Evolutionary conservation across 2,888 invertebrate genomes (phyloP).

Genomic region (Rambutsinella grinnellia): DNA sequence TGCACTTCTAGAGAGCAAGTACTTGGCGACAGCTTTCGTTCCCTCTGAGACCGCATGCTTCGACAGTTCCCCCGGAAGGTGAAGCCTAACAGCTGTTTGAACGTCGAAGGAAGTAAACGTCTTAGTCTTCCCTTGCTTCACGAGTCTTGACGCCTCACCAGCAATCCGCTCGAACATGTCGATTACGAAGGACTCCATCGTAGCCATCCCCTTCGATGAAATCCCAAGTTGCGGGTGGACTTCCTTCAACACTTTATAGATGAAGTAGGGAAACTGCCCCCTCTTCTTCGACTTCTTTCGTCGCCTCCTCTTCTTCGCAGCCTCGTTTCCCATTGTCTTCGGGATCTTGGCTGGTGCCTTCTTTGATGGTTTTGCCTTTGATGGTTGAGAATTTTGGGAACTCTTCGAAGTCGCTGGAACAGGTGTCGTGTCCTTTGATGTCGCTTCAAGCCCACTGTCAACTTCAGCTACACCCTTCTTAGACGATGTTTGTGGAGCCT

Average conservation of each 20-base stretch:
- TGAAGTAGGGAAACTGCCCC: conserved; percentile 72
- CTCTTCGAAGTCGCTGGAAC: no score
- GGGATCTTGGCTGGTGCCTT: neutral
- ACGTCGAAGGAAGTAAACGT: conserved; percentile 72
- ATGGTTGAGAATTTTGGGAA: no score
- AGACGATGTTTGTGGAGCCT: no score
- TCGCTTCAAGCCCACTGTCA: no score
- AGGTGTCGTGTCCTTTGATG: no score
- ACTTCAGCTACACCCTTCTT: no score
- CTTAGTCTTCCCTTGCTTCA: conserved; percentile 70
- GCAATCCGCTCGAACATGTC: conserved; percentile 72
- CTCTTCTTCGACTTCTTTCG: conserved; percentile 74
- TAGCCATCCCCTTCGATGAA: conserved; percentile 70
- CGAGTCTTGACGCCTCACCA: conserved; percentile 68
- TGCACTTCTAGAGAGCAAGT: no score
- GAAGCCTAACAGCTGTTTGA: conserved; percentile 68
- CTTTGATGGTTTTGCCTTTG: no score
- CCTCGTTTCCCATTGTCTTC: conserved; percentile 68
- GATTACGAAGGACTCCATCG: conserved; percentile 72
- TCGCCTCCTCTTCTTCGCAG: conserved; percentile 72
- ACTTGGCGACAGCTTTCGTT: conserved; percentile 71
- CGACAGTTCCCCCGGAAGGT: conserved; percentile 65
- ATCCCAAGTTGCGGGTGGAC: conserved; percentile 70
- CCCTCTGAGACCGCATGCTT: conserved; percentile 72
- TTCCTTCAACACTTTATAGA: conserved; percentile 66